phyloP scores from a whole-genome alignment of 2,113 vertebrate genomes.

The Herpailurus yagouaroundi region DNA sequence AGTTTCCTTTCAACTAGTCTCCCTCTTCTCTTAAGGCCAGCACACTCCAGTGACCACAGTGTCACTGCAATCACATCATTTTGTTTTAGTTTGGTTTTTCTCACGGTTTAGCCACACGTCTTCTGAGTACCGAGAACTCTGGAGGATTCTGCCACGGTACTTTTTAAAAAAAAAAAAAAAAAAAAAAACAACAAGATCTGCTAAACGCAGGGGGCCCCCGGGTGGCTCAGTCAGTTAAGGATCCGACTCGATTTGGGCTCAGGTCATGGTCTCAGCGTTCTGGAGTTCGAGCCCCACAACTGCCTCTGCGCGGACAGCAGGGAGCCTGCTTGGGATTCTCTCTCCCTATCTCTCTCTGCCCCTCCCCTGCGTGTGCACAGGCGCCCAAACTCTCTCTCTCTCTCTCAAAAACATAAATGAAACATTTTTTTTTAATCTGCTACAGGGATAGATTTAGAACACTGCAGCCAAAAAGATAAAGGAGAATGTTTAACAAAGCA shows the following conservation, averaged over 20 bases:
- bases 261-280: no score
- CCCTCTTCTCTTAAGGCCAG: background rate
- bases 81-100: background rate
- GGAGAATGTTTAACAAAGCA: slow-evolving; percentile 7
- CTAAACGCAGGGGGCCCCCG: background rate
- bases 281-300: no score
- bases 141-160: background rate
- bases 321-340: no score
- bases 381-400: no score
- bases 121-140: background rate
- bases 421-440: background rate
- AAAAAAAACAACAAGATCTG: background rate
- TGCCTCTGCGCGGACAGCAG: no score
- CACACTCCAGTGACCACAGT: background rate
- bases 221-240: no score
- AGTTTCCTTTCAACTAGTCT: background rate
- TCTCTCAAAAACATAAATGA: no score
- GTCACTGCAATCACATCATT: background rate
- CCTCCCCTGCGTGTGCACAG: no score
- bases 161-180: background rate
- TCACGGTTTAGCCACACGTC: background rate
- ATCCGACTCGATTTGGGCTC: no score
- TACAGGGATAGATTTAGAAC: background rate
- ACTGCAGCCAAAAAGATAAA: background rate
- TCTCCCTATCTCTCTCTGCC: no score